Percentiles rank a stretch among this genome's conserved stretches.
Evolutionary conservation across 1,140 invertebrate genomes (phyloP).

Genomic region (Hypothenemus hampei): DNA sequence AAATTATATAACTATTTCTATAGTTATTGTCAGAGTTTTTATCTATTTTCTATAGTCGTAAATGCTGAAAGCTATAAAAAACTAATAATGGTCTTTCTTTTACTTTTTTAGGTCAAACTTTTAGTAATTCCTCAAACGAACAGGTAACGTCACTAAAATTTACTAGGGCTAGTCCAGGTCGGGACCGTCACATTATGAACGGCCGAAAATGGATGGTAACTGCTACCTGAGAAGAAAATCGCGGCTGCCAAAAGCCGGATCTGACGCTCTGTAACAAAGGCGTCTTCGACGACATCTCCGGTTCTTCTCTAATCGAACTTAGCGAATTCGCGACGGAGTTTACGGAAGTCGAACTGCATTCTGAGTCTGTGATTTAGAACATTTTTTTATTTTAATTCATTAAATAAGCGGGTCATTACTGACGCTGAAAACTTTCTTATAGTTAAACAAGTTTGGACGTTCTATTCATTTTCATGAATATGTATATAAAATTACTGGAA

Average conservation of each 20-base stretch:
- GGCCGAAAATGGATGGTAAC: slow-evolving; percentile 40
- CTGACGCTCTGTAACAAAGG: slow-evolving; percentile 1
- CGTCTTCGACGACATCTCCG: slow-evolving; percentile 31
- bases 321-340: slow-evolving; percentile 33
- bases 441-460: too few relatives aligned
- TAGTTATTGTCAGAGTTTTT: too few relatives aligned
- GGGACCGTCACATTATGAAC: slow-evolving; percentile 31
- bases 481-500: too few relatives aligned
- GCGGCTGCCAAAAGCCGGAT: slow-evolving; percentile 12
- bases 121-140: slow-evolving; percentile 43
- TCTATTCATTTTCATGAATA: too few relatives aligned
- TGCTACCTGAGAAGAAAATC: slow-evolving; percentile 34
- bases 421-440: too few relatives aligned
- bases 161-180: slow-evolving; percentile 24
- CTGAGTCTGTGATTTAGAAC: slow-evolving; percentile 31
- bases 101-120: slow-evolving; percentile 36
- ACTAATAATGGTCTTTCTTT: not conserved
- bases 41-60: too few relatives aligned
- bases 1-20: too few relatives aligned
- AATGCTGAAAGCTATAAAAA: not conserved
- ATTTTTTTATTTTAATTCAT: too few relatives aligned
- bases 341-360: slow-evolving; percentile 32
- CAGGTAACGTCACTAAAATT: slow-evolving; percentile 39
- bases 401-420: too few relatives aligned
- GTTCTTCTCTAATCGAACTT: slow-evolving; percentile 34